Base-by-base conservation (phyloP, 2,888 invertebrate species). In the Dione vanillae region DNA sequence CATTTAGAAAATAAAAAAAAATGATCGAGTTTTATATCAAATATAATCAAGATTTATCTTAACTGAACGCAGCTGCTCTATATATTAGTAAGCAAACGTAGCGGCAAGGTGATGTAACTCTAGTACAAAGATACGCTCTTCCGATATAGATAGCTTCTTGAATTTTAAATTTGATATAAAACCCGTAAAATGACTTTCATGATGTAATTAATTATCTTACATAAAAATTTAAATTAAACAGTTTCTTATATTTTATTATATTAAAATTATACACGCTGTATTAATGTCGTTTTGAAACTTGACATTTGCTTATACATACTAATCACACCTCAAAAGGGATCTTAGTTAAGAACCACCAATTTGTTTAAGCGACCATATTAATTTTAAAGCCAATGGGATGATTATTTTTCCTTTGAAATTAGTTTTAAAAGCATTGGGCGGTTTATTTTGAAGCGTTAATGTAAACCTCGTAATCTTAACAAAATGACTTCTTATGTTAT, bases 381-480 rank as follows among this genome's bases (percentile, higher is more conserved):
- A 82, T 82, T 76, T 73, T 77, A 78, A 85, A 85, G 84, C 82
- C 82, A 85, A 86, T 77, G 75, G 77, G 76, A 51, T 83, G 79
- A 80, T 76, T 79, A 77, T 76, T 77, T 76, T 74, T 77, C 65
- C 72, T 72, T 82, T 81, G 70, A 79, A 27, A 85, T 85, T 85
- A 88, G 85, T 83, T 83, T 81, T 80, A 78, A 59, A 80, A 91
- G 90, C 90, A 83, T 82, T 86, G 82, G 83, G 78, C 81, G 76
- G 76, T 81, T 77, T 77, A 74, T 77, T 77, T 79, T 27, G 73
- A 82, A 88, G 87, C 88, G 84, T 85, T 87, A 85, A 82, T 79
- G 71, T 82, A 78, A 78, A 82, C 81, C 82, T 80, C 73, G 77
- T 79, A 77, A 76, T 82, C 83, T 78, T 76, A 58, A 69, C 59